Conservation (phyloP, 2,113 vertebrate species). For the Glareola pratincola region DNA sequence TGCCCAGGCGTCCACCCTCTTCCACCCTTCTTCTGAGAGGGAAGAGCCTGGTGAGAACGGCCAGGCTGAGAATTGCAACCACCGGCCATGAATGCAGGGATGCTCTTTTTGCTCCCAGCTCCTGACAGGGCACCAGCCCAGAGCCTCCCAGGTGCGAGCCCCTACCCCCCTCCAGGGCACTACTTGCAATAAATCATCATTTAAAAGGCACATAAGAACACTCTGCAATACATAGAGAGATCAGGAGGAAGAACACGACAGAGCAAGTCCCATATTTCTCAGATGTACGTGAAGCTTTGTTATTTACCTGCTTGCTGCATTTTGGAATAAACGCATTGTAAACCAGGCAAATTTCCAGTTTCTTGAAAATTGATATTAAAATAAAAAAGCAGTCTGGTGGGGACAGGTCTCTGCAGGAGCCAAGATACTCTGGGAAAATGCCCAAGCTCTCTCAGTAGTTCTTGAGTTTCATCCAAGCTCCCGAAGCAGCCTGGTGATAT, state of each 20-base stretch:
- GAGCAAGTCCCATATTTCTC: background rate
- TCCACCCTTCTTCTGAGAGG: fast-evolving
- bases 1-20: fast-evolving
- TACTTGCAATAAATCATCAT: background rate
- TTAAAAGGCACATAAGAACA: background rate
- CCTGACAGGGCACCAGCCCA: background rate
- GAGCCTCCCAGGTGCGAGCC: background rate
- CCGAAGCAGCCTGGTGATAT: background rate
- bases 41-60: fast-evolving
- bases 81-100: background rate
- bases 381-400: slow-evolving; percentile 20
- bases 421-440: slow-evolving; percentile 34
- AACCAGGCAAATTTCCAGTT: background rate
- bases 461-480: slow-evolving; percentile 16
- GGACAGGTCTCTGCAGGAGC: slow-evolving; percentile 5
- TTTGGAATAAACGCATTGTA: background rate
- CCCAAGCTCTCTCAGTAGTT: slow-evolving; percentile 7
- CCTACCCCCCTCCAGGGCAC: background rate
- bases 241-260: background rate
- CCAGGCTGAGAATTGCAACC: fast-evolving
- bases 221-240: background rate
- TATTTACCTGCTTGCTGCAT: slow-evolving; percentile 2
- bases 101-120: background rate
- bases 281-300: background rate
- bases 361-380: slow-evolving; percentile 24